phyloP scores from a whole-genome alignment of 2,888 invertebrate genomes.

The Platerodrilus igneus region DNA sequence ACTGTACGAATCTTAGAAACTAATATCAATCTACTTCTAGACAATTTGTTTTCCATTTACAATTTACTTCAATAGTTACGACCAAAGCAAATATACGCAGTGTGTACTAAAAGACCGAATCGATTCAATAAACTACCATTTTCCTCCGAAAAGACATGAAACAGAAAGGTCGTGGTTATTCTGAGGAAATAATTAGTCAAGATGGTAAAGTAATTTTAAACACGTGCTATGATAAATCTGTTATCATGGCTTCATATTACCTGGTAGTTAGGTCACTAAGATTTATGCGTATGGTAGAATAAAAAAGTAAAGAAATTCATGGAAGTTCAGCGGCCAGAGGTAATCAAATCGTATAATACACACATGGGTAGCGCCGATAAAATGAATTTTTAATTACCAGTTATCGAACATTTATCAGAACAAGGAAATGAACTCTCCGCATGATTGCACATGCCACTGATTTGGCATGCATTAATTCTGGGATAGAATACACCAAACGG shows the following conservation, averaged over 20 bases:
- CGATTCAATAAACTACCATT: slow-evolving; percentile 18
- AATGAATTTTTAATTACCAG: too few species aligned
- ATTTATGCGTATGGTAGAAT: too few species aligned
- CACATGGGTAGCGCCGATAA: too few species aligned
- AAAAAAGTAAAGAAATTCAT: slow-evolving; percentile 27
- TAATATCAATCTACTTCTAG: slow-evolving; percentile 15
- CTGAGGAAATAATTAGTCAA: slow-evolving; percentile 14
- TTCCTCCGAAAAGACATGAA: slow-evolving; percentile 7
- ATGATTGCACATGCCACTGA: slow-evolving; percentile 21
- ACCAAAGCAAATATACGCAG: slow-evolving; percentile 10
- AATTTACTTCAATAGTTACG: slow-evolving; percentile 18
- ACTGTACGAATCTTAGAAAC: slow-evolving; percentile 17
- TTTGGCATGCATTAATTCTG: too few species aligned
- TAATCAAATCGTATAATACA: too few species aligned
- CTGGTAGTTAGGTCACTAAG: too few species aligned
- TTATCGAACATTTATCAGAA: slow-evolving; percentile 23
- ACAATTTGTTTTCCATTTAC: slow-evolving; percentile 1
- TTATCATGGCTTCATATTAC: too few species aligned
- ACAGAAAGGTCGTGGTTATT: slow-evolving; percentile 7
- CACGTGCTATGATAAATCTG: slow-evolving; percentile 27
- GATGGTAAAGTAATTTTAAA: slow-evolving; percentile 10
- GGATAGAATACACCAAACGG: too few species aligned
- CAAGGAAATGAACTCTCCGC: slow-evolving; percentile 17
- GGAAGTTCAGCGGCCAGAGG: slow-evolving; percentile 27
- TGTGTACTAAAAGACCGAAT: slow-evolving; percentile 17